Percentiles rank a stretch among this genome's conserved stretches.
These are phyloP conservation scores for Spheniscus mendiculus DNA, from an alignment of 2,113 vertebrate genomes.

Conservation along the genomic window DNA sequence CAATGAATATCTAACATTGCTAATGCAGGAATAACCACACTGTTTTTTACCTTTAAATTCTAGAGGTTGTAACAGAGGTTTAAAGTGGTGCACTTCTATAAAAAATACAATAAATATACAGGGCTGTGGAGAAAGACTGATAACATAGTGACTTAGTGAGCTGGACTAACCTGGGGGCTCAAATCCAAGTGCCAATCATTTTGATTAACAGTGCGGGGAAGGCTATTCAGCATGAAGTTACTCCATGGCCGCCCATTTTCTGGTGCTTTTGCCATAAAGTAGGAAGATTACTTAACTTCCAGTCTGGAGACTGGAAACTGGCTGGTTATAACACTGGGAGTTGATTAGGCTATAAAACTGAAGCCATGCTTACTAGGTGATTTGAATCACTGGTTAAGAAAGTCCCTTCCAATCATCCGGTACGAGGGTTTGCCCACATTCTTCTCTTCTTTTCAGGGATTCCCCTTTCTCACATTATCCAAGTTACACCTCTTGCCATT, in stretches of 20 bases:
- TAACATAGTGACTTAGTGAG: not conserved
- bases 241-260: not conserved
- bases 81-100: not conserved
- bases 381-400: not conserved
- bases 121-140: not conserved
- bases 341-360: not conserved
- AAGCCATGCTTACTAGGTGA: not conserved
- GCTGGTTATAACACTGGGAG: not conserved
- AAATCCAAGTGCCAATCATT: conserved; percentile 4
- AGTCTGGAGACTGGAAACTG: not conserved
- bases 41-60: not conserved
- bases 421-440: not conserved
- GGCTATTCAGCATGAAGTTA: not conserved
- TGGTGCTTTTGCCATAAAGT: not conserved
- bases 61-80: not conserved
- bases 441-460: not conserved
- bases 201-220: not conserved
- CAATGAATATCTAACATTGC: not conserved
- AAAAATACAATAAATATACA: not conserved
- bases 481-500: not conserved
- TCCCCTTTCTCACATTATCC: not conserved
- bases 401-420: not conserved
- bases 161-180: not conserved
- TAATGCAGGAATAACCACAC: not conserved
- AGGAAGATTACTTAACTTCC: not conserved